These are phyloP conservation scores for Eolophus roseicapilla DNA, from an alignment of 2,113 vertebrate species.

Conservation along the genomic window DNA sequence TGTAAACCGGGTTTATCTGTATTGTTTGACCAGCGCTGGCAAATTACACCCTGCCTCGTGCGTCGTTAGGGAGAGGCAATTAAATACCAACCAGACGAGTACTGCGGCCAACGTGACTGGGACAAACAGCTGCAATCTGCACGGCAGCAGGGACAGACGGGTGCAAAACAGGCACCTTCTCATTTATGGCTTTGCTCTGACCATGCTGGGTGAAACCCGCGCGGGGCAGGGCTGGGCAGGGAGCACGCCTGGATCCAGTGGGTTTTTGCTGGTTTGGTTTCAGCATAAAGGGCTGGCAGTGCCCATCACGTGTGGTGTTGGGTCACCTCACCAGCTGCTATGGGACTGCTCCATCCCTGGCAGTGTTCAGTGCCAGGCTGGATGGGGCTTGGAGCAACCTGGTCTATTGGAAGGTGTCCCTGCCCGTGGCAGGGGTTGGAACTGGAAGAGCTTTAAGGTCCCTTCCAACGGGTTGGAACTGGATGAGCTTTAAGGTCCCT, in stretches of 20 bases:
- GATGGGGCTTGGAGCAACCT: background rate
- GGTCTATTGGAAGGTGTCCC: background rate
- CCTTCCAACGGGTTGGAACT: background rate
- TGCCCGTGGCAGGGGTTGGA: background rate
- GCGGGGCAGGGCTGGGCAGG: background rate
- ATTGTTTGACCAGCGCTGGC: slow-evolving; percentile 43
- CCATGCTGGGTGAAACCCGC: background rate
- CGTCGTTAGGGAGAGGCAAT: slow-evolving; percentile 58
- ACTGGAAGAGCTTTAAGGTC: background rate
- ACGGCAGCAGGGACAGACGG: background rate
- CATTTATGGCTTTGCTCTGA: background rate
- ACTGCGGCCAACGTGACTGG: background rate
- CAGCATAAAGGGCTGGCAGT: accelerated
- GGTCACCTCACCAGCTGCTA: background rate
- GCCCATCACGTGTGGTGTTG: accelerated
- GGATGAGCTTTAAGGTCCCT: background rate
- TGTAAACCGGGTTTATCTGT: slow-evolving; percentile 34
- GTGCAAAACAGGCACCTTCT: slow-evolving; percentile 3
- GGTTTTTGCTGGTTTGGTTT: background rate
- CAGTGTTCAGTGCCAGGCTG: background rate
- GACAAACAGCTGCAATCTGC: slow-evolving; percentile 46
- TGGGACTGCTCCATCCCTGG: accelerated
- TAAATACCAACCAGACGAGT: slow-evolving; percentile 51
- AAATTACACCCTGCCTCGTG: slow-evolving; percentile 41
- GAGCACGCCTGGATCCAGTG: background rate